Conservation (phyloP, 2,797 vertebrate species). For the Enteromius radiatus region DNA sequence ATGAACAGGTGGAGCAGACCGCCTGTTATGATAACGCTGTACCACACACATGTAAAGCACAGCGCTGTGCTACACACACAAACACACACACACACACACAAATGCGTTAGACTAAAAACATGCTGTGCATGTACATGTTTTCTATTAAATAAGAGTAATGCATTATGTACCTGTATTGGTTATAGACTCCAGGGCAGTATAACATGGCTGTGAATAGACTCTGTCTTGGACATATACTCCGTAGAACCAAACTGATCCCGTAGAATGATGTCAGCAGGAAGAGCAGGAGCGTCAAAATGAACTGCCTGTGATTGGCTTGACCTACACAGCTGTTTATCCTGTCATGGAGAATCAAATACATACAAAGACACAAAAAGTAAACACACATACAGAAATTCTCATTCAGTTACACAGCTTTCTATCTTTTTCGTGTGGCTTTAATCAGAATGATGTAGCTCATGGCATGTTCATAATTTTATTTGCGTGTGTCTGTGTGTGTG, state of each 20-base stretch:
- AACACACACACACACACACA: slow-evolving; percentile 49
- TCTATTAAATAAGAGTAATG: not conserved
- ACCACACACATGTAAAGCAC: slow-evolving; percentile 96
- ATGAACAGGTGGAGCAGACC: slow-evolving; percentile 90
- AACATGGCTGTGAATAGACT: slow-evolving; percentile 83
- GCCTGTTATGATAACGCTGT: slow-evolving; percentile 87
- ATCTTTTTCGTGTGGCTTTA: not conserved
- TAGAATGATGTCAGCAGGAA: slow-evolving; percentile 92
- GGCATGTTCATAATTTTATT: slow-evolving; percentile 3
- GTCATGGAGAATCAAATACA: slow-evolving; percentile 54
- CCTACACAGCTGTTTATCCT: slow-evolving; percentile 99
- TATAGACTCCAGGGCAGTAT: slow-evolving; percentile 94
- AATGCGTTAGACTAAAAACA: slow-evolving; percentile 11
- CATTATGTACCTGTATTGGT: slow-evolving; percentile 86
- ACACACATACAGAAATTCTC: not conserved
- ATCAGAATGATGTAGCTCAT: not conserved
- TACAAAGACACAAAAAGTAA: slow-evolving; percentile 19
- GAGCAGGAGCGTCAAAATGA: slow-evolving; percentile 88
- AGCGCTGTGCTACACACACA: slow-evolving; percentile 83
- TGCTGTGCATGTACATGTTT: slow-evolving; percentile 7
- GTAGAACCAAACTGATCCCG: slow-evolving; percentile 88
- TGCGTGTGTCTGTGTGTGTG: slow-evolving; percentile 33
- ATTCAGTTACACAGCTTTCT: not conserved
- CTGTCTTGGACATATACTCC: slow-evolving; percentile 84
- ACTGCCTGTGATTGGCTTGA: slow-evolving; percentile 91